Evolutionary conservation across 2,113 vertebrate genomes (phyloP), one percentile per base, ranked within the genome.

Genomic region (Cheirogaleus medius): DNA sequence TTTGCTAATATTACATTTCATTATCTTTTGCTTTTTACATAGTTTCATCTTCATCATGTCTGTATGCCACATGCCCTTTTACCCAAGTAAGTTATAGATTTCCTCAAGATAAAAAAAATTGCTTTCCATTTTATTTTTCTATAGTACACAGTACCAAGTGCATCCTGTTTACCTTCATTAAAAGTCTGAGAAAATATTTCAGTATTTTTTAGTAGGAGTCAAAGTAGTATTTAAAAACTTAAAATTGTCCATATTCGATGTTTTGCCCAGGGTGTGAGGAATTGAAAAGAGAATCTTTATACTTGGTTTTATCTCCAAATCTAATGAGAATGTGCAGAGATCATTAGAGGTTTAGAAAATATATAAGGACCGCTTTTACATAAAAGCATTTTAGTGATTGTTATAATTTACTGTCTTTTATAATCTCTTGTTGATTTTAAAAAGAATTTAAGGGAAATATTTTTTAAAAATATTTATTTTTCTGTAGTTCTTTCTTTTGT

Each of bases 271-370:
- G 17, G 15, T 44, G 0, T 89, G 29, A 82, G 68, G 96, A 82
- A 80, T 82, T 92, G 25, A 94, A 47, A 68, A 37, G 39, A 84
- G 4, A 12, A 23, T 64, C 32, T 87, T 34, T 93, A 29, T 91
- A 63, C 25, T 73, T 85, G 52, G 12, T 14, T 85, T 84, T 80
- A 84, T 76, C 76, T 95, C 34, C 9, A 94, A 64, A 83, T 88
- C 34, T 86, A 85, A 63, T 8, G 25, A 94, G 39, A 94, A 82
- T 34, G 27, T 74, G 42, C 54, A 88, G 52, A 91, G 42, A 89
- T 94, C 21, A 90, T 69, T 47, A 93, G 37, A 82, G 4, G 18
- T 87, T 97, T 87, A 86, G 71, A 78, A 96, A 78, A 80, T 78
- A 60, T 69, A 47, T 52, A 73, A 90, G 25, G 54, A 91, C 82